Conservation (phyloP, 2,113 vertebrate genomes). For the Macquaria ambigua region DNA sequence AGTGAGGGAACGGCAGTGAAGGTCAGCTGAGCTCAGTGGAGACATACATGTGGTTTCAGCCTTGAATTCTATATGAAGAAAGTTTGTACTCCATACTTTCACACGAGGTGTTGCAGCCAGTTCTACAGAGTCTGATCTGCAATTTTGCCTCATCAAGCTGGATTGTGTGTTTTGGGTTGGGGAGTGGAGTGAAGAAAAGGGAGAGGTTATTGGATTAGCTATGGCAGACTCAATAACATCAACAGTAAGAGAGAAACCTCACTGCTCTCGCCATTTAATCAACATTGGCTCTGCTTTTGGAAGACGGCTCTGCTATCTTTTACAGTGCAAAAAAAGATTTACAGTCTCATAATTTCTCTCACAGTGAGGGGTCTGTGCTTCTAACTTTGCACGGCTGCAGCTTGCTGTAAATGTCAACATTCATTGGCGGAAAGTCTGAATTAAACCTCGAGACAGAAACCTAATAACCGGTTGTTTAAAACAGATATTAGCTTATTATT, state of each 20-base stretch:
- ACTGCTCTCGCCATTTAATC: conserved; percentile 46
- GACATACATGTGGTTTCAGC: not conserved
- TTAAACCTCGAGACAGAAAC: not conserved
- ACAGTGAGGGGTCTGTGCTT: conserved; percentile 8
- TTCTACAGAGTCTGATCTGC: not conserved
- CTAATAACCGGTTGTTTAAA: conserved; percentile 15
- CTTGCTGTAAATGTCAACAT: conserved; percentile 44
- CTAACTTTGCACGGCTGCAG: conserved; percentile 15
- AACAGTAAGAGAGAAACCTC: conserved; percentile 36
- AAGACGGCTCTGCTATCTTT: conserved; percentile 50
- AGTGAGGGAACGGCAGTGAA: not conserved
- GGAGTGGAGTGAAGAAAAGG: conserved; percentile 7
- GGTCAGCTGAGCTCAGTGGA: not conserved
- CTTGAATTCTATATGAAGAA: not conserved
- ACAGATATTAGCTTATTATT: conserved; percentile 24
- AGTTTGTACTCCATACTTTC: not conserved
- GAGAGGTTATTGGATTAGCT: conserved; percentile 33
- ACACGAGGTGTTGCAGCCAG: not conserved
- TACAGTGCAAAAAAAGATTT: conserved; percentile 50
- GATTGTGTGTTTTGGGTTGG: not conserved
- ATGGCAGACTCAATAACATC: conserved; percentile 38
- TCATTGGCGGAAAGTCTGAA: conserved; percentile 28
- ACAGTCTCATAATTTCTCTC: conserved; percentile 52
- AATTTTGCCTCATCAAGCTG: conserved; percentile 4
- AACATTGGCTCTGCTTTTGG: conserved; percentile 50